Evolutionary conservation across 2,888 invertebrate genomes (phyloP).

Genomic region (Calameuta pallipes): DNA sequence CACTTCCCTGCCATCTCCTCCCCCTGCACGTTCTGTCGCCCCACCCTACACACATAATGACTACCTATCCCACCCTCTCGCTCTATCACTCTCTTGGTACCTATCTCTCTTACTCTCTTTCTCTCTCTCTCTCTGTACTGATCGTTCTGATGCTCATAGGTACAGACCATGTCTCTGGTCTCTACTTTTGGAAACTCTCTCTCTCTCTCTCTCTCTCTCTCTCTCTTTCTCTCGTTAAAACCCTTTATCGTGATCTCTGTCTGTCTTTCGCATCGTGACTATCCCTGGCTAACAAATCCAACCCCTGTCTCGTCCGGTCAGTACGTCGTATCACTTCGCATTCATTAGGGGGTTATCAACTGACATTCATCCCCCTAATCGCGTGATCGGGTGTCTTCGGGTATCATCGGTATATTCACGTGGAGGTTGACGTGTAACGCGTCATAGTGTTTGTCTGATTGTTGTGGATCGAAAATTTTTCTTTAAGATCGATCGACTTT

Average conservation of each 20-base stretch:
- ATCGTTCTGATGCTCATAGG: no score
- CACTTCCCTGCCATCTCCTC: conserved; percentile 57
- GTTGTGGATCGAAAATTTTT: no score
- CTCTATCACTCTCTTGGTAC: conserved; percentile 16
- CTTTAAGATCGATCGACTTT: no score
- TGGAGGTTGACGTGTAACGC: no score
- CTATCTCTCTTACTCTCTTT: conserved; percentile 9
- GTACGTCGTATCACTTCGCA: not conserved
- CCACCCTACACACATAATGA: conserved; percentile 56
- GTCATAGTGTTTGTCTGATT: no score
- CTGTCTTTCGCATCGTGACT: not conserved
- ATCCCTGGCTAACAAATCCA: no score
- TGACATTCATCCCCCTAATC: conserved; percentile 7
- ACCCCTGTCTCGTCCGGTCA: not conserved
- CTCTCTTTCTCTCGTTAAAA: not conserved
- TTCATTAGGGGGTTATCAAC: conserved; percentile 8
- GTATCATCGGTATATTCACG: no score
- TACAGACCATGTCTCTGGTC: no score
- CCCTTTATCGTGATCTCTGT: not conserved
- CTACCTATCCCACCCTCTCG: conserved; percentile 58
- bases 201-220: not conserved
- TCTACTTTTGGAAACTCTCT: not conserved
- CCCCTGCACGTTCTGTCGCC: conserved; percentile 4
- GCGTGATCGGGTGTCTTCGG: not conserved
- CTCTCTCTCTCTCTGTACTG: conserved; percentile 10